Evolutionary conservation across 2,797 vertebrate genomes (phyloP).

Genomic region (Heliangelus exortis): DNA sequence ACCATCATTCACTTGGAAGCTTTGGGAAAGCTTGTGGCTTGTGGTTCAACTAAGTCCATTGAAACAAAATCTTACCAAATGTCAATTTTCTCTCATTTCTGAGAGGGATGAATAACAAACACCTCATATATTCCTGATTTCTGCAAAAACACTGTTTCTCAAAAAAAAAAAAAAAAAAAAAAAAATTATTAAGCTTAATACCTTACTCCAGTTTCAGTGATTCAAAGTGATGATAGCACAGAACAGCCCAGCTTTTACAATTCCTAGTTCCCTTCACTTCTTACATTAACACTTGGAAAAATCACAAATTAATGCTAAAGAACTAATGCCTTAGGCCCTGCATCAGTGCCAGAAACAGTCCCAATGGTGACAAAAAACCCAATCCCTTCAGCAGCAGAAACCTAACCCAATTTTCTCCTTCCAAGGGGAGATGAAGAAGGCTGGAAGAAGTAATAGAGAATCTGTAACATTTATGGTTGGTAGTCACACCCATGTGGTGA

Average conservation of each 20-base stretch:
- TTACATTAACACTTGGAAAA: neutral
- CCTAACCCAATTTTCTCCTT: rapidly evolving
- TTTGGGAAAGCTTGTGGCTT: conserved; percentile 22
- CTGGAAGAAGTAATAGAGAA: neutral
- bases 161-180: neutral
- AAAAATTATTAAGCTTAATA: too few relatives aligned
- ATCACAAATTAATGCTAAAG: rapidly evolving
- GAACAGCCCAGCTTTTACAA: neutral
- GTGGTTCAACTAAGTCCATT: neutral
- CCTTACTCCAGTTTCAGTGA: neutral
- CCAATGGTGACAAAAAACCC: rapidly evolving
- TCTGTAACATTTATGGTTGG: neutral
- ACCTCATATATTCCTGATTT: neutral
- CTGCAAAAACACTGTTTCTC: neutral
- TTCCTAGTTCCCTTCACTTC: neutral
- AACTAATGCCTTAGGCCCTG: rapidly evolving
- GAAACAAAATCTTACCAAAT: neutral
- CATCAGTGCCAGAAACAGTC: rapidly evolving
- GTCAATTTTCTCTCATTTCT: neutral
- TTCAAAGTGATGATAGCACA: neutral
- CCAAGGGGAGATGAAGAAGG: neutral
- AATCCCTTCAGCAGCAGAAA: neutral
- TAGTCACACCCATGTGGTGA: neutral
- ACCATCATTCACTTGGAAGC: neutral
- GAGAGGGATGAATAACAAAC: neutral